Evolutionary conservation across 2,113 vertebrate species (phyloP), one percentile per base, ranked within the genome.

Genomic region (Rhynchomys soricoides): DNA sequence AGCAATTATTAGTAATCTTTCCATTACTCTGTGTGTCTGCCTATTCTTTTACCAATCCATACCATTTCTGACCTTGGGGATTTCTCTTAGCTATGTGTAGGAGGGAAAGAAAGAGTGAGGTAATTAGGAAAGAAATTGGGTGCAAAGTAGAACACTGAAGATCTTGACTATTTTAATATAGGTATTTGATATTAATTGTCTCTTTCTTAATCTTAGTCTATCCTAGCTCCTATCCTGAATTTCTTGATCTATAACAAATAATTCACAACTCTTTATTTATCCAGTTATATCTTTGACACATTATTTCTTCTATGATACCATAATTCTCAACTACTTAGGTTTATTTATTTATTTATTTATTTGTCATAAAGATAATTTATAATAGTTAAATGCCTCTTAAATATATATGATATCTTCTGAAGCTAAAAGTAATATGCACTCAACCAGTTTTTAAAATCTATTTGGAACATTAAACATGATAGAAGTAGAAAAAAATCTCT

Each of bases 41-140:
- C 59, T 73, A 62, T 78, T 74, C 55, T 29, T 86, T 95, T 50
- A 45, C 52, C 62, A 90, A 50, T 70, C 48, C 88, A 22, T 86
- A 34, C 89, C 40, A 77, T 95, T 70, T 90, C 71, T 86, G n/a
- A 90, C 71, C 74, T 94, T 75, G 57, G 29, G 85, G 71, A 79
- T 43, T 75, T 40, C 77, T 48, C 91, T 74, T 68, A 86, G 79
- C 73, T 78, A 55, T 89, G 19, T 94, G 85, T 86, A 81, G 15
- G 81, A 86, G 10, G 37, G 8, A 96, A 86, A 89, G 40, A 64
- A 17, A 89, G 82, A 43, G 40, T 81, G 94, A 95, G n/a, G 22
- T 37, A 94, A 93, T 86, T 86, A 83, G 89, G 19, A 93, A 87
- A 89, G 31, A 79, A 89, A 89, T 66, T 50, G 87, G 40, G n/a